Base-by-base conservation (phyloP, 2,797 vertebrate species). In the Sebastes iracundus region DNA sequence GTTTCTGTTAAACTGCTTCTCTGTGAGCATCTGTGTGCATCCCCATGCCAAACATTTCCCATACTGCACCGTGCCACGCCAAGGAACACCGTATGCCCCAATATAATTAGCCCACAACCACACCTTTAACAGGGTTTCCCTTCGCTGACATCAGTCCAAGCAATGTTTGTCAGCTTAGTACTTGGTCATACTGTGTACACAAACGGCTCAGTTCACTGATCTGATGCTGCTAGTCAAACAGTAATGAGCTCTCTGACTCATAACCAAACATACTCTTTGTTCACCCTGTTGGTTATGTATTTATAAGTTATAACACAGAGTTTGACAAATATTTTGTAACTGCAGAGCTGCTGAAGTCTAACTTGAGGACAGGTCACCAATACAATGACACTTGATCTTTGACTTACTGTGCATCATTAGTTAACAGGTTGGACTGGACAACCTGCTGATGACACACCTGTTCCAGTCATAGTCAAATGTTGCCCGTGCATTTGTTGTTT, bases 141-240 rank as follows among this genome's bases (percentile, higher is more conserved):
- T 46, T 49, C 22, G 2, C 25, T 25, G n/a, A 46, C 0, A 0
- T 49, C 10, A 35, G 6, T 11, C 27, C 32, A 46, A 32, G 14
- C 3, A 30, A 32, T 56, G 46, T 20, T 56, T 55, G 35, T 16
- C 1, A 4, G 12, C 11, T 22, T 12, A 2, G 10, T 59, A 6
- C 7, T 22, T 25, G 16, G 9, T 46, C 25, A 28, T 16, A 30
- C 38, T 16, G 38, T 58, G 22, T 8, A 9, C 6, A 32, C 30
- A 63, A 46, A 46, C 5, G 38, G 38, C 38, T 42, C 14, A 42
- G 35, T 55, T 33, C 32, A 67, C 20, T 38, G 70, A 67, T 42
- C 33, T 4, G 25, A 62, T 25, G 18, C n/a, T 25, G n/a, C 6
- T 35, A 6, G 28, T 35, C 5, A 59, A 55, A 35, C 22, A 52